A percentile compares a stretch with the other conserved stretches of the same genome.
phyloP scores from a whole-genome alignment of 2,113 vertebrate genomes.

The Melozone crissalis region DNA sequence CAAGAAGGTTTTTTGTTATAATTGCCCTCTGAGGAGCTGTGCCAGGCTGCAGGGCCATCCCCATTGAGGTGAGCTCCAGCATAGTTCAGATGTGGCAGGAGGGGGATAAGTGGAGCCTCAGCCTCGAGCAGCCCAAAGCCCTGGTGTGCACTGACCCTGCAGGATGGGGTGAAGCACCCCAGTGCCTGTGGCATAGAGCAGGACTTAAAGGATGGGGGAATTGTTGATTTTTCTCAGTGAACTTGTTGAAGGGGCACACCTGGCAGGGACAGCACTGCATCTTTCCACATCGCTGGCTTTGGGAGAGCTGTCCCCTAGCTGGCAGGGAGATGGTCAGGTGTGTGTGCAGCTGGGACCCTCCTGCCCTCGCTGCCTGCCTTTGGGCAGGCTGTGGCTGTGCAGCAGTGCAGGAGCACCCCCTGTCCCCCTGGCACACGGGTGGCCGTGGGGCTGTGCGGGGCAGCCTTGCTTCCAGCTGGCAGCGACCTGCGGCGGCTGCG shows the following conservation, averaged over 20 bases:
- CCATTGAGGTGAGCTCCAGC: neutral
- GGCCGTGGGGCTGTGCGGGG: neutral
- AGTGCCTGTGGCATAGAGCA: neutral
- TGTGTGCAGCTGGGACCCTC: neutral
- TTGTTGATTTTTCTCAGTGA: neutral
- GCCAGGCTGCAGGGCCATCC: neutral
- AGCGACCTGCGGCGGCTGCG: neutral
- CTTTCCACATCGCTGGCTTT: neutral
- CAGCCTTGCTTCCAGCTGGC: neutral
- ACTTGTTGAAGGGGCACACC: neutral
- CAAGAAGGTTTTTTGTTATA: neutral
- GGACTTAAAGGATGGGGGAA: neutral
- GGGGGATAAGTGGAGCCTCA: neutral
- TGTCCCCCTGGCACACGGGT: fast-evolving
- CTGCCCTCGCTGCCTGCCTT: neutral
- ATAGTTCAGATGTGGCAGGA: neutral
- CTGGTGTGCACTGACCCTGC: fast-evolving
- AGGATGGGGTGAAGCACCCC: neutral
- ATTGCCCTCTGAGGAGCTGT: neutral
- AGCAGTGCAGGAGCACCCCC: fast-evolving
- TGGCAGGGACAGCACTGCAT: neutral
- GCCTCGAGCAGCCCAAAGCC: neutral
- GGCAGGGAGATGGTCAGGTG: neutral
- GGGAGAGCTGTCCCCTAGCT: neutral
- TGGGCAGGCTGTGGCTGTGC: neutral